Base-by-base conservation (phyloP, 2,113 vertebrate species). In the Aspiorhynchus laticeps region DNA sequence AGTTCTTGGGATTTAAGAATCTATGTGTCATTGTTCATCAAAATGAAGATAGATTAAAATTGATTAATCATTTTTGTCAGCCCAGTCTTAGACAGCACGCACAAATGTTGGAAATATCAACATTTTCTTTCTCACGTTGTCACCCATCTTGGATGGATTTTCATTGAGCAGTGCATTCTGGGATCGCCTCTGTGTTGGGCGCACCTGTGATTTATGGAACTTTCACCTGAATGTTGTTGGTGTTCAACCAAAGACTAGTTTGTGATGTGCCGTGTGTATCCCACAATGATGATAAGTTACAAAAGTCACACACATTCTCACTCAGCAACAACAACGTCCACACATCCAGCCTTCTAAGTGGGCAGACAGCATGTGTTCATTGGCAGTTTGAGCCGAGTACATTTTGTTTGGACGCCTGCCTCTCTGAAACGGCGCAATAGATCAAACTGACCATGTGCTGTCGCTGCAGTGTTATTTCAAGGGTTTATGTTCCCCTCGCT, bases 401-500 rank as follows among this genome's bases (percentile, higher is more conserved):
- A 88, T 92, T 93, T 91, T 79, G 87, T 89, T 93, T 93, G 91
- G 91, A 91, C 28, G 56, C 56, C 24, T 59, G 21, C 56, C 56
- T 59, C 8, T 59, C 56, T 61, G 4, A 91, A 92, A 91, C 90
- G 82, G 19, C 87, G 89, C 90, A 85, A 91, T 92, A 90, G 93
- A 92, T 93, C 92, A 92, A 10, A 61, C 86, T 87, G 67, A 88
- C 87, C 90, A 86, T 90, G 89, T 80, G 86, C 86, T 88, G 76
- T 88, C 77, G 75, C 90, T 75, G 33, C 88, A 88, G 63, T 86
- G 86, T 83, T 77, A 86, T 86, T 84, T 76, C 90, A 78, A 85
- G 56, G n/a, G 88, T 79, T 91, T 75, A 86, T 87, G 73, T 86
- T 90, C 88, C 85, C 88, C 56, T 89, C 51, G 51, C 90, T 83